These are phyloP conservation scores for Bombus superbus DNA, from an alignment of 1,140 invertebrate species.

Conservation along the genomic window DNA sequence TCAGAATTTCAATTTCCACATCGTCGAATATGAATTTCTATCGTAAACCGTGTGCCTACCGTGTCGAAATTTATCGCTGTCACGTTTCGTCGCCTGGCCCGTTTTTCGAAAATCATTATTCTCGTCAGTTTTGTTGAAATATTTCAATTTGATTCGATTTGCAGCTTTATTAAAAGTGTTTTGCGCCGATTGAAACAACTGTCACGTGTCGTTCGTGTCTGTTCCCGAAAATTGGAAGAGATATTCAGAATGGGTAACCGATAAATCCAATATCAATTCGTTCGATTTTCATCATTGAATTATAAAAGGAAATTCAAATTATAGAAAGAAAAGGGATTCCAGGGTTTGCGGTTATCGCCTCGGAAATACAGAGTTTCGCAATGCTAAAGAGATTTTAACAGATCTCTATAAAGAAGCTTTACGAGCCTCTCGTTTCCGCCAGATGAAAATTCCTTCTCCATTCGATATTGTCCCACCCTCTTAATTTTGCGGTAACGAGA, in stretches of 20 bases:
- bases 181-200: neutral
- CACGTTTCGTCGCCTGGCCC: neutral
- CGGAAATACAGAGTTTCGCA: neutral
- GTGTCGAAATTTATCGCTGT: constrained; percentile 1
- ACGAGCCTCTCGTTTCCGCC: neutral
- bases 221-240: neutral
- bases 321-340: neutral
- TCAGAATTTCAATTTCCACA: no score
- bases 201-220: neutral
- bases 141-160: neutral
- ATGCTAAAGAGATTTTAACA: neutral
- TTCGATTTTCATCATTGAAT: neutral
- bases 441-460: constrained; percentile 18
- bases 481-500: constrained; percentile 56
- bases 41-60: neutral
- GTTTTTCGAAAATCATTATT: constrained; percentile 21
- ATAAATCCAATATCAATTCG: neutral
- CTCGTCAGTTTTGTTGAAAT: constrained; percentile 1
- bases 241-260: no score
- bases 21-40: constrained; percentile 1
- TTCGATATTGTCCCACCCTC: constrained; percentile 26
- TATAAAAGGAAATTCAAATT: neutral
- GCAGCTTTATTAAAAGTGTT: constrained; percentile 9
- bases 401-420: constrained; percentile 18
- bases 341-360: neutral